phyloP scores from a whole-genome alignment of 2,888 invertebrate genomes.

The Gastrophysa polygoni region DNA sequence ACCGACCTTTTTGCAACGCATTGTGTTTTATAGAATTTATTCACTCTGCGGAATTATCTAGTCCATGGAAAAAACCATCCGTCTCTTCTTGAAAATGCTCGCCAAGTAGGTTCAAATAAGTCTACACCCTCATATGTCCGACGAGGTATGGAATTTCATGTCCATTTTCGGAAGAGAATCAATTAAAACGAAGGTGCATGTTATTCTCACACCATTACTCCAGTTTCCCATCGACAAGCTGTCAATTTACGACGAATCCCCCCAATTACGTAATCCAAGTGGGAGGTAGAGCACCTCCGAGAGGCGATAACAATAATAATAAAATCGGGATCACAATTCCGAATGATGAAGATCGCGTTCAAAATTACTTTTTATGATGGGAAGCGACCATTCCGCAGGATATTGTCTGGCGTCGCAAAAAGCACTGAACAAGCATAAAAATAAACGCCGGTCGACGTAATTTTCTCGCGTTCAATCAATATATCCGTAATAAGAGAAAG shows the following conservation, averaged over 20 bases:
- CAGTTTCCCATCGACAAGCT: conserved; percentile 1
- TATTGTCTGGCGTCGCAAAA: conserved; percentile 42
- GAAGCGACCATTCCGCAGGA: conserved; percentile 36
- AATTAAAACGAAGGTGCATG: neutral
- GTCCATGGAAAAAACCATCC: too few relatives aligned
- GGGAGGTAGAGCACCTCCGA: conserved; percentile 35
- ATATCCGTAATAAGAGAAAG: conserved; percentile 42
- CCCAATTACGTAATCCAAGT: conserved; percentile 28
- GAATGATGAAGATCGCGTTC: conserved; percentile 34
- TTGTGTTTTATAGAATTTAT: too few relatives aligned
- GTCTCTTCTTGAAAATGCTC: too few relatives aligned
- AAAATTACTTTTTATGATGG: conserved; percentile 33
- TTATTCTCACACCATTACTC: neutral
- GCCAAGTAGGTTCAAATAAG: too few relatives aligned
- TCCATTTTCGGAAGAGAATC: neutral
- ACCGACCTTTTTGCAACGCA: too few relatives aligned
- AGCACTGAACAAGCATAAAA: conserved; percentile 37
- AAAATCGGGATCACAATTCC: conserved; percentile 35
- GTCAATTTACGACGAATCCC: conserved; percentile 13
- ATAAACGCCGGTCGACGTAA: conserved; percentile 35
- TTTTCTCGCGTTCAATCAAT: conserved; percentile 49
- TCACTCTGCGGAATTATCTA: too few relatives aligned
- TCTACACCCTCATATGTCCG: neutral
- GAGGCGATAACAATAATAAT: conserved; percentile 38
- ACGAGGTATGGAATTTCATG: neutral